Percentiles rank a stretch among this genome's conserved stretches.
These are phyloP conservation scores for Serripes groenlandicus DNA, from an alignment of 2,888 invertebrate genomes.

Conservation along the genomic window DNA sequence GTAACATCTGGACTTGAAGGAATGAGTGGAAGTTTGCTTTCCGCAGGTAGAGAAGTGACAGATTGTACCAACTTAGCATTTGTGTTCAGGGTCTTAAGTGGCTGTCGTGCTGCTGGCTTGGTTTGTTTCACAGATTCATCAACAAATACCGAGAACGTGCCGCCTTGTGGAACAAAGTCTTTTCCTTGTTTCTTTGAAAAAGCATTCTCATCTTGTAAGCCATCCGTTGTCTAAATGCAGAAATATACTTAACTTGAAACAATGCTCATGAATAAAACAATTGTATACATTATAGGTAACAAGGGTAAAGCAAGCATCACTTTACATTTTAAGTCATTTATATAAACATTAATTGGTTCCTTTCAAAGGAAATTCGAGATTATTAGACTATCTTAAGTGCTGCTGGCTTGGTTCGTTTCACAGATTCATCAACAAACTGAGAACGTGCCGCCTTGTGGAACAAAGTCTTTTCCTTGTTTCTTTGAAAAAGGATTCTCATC, in stretches of 20 bases:
- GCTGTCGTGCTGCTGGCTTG: slow-evolving; percentile 51
- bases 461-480: slow-evolving; percentile 65
- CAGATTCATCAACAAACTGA: slow-evolving; percentile 72
- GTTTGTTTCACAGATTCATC: slow-evolving; percentile 58
- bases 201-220: slow-evolving; percentile 77
- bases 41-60: slow-evolving; percentile 62
- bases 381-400: too few species aligned
- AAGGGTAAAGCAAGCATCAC: too few species aligned
- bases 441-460: slow-evolving; percentile 66
- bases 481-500: slow-evolving; percentile 77
- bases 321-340: too few species aligned
- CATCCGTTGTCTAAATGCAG: slow-evolving; percentile 39
- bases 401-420: slow-evolving; percentile 43
- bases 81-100: slow-evolving; percentile 40
- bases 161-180: slow-evolving; percentile 61
- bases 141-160: slow-evolving; percentile 75
- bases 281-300: too few species aligned
- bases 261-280: too few species aligned
- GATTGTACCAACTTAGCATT: slow-evolving; percentile 48
- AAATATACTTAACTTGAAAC: too few species aligned
- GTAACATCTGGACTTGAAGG: slow-evolving; percentile 58
- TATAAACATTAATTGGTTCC: too few species aligned
- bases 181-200: slow-evolving; percentile 67
- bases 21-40: slow-evolving; percentile 52
- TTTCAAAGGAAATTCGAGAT: too few species aligned